Evolutionary conservation across 2,113 vertebrate species (phyloP).

Genomic region (Sinocyclocheilus maitianheensis): DNA sequence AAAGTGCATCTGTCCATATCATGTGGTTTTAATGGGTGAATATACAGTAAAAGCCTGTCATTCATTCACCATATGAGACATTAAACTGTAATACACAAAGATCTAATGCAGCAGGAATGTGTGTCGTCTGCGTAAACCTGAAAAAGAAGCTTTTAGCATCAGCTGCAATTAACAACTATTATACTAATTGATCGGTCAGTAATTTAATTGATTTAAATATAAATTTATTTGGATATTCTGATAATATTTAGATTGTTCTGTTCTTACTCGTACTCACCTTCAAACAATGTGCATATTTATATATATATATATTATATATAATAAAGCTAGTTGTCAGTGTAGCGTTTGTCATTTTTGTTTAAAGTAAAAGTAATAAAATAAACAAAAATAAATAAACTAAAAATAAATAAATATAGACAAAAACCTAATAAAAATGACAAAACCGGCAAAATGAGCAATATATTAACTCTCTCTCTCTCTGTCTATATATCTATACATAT

Average conservation of each 20-base stretch:
- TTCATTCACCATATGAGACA: background rate
- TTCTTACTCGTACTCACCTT: no score
- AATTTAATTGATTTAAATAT: background rate
- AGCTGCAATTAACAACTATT: background rate
- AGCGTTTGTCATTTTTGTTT: no score
- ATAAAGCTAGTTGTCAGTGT: no score
- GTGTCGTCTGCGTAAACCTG: background rate
- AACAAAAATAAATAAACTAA: no score
- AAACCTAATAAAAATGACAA: no score
- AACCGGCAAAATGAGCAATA: no score
- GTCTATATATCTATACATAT: no score
- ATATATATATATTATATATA: no score
- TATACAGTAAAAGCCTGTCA: background rate
- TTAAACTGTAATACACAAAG: background rate
- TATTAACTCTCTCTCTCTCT: no score
- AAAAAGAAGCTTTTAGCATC: conserved; percentile 3
- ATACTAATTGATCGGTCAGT: background rate
- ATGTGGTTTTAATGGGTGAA: conserved; percentile 12
- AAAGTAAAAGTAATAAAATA: no score
- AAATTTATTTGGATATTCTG: background rate
- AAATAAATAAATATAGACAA: no score
- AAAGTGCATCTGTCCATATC: background rate
- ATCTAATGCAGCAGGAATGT: background rate
- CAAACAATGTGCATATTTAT: no score
- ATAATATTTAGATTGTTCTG: background rate